Percentiles rank a stretch among this genome's conserved stretches.
Conservation (phyloP, 2,797 vertebrate genomes). For the Danio kyathit region DNA sequence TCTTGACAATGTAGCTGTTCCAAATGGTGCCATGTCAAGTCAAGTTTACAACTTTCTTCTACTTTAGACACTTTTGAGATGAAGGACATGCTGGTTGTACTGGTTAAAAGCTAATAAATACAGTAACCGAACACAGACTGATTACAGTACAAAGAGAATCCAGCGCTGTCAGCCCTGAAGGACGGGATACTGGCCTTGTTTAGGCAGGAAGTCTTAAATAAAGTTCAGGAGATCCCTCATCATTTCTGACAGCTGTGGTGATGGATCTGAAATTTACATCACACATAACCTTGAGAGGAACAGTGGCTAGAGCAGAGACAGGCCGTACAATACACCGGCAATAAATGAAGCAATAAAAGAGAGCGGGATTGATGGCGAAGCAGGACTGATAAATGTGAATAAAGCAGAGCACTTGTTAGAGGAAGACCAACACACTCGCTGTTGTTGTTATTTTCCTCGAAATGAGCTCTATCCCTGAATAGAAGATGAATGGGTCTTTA, state of each 20-base stretch:
- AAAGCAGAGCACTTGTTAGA: slow-evolving; percentile 2
- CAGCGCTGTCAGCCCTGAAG: slow-evolving; percentile 25
- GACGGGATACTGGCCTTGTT: slow-evolving; percentile 45
- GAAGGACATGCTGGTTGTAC: neutral
- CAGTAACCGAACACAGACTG: neutral
- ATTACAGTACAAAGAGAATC: slow-evolving; percentile 16
- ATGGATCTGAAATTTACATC: slow-evolving; percentile 52
- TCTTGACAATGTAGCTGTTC: neutral
- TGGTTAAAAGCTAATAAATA: neutral
- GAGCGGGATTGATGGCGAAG: slow-evolving; percentile 19
- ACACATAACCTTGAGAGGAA: slow-evolving; percentile 55
- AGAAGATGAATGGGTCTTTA: neutral
- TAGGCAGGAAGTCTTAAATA: slow-evolving; percentile 27
- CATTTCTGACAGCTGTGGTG: slow-evolving; percentile 42
- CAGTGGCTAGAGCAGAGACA: slow-evolving; percentile 2
- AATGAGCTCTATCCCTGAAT: neutral
- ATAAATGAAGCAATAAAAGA: slow-evolving; percentile 43
- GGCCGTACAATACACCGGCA: slow-evolving; percentile 35
- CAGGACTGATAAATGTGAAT: slow-evolving; percentile 33
- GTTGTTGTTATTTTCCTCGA: neutral
- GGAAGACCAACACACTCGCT: neutral
- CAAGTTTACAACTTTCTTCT: neutral
- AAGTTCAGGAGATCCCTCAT: slow-evolving; percentile 39
- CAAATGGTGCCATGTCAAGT: neutral
- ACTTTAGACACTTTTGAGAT: neutral